A percentile compares a stretch with the other conserved stretches of the same genome.
Conservation (phyloP, 2,113 vertebrate genomes). For the Anarhynchus alexandrinus region DNA sequence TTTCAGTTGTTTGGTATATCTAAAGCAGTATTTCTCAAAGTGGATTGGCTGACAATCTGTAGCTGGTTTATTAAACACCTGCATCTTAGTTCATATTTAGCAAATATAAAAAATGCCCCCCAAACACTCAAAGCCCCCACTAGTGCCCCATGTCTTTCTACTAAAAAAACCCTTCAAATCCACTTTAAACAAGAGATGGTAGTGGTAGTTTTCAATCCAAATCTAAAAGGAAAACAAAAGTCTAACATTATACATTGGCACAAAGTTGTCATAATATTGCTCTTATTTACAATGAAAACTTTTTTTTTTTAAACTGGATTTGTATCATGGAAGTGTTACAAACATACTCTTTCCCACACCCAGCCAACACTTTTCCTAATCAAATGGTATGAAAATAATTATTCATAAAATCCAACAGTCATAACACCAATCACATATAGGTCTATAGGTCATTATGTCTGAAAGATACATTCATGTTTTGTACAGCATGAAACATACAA, state of each 20-base stretch:
- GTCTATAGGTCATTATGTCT: conserved; percentile 59
- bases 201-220: conserved; percentile 50
- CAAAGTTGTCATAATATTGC: conserved; percentile 68
- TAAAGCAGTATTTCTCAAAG: not conserved
- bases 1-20: not conserved
- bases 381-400: conserved; percentile 75
- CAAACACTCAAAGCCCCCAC: not conserved
- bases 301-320: conserved; percentile 56
- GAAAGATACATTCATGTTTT: conserved; percentile 81
- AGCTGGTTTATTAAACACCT: not conserved
- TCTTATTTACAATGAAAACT: conserved; percentile 72
- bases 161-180: conserved; percentile 3
- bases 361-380: conserved; percentile 44
- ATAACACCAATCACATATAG: conserved; percentile 63
- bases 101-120: conserved; percentile 10
- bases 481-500: conserved; percentile 79
- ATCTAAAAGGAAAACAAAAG: conserved; percentile 53
- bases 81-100: conserved; percentile 52
- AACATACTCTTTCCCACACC: conserved; percentile 35
- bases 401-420: conserved; percentile 72
- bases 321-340: conserved; percentile 60
- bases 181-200: conserved; percentile 45
- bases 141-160: conserved; percentile 23
- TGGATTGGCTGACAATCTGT: conserved; percentile 42
- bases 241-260: conserved; percentile 63